Evolutionary conservation across 1,140 invertebrate species (phyloP).

Genomic region (Triops cancriformis): DNA sequence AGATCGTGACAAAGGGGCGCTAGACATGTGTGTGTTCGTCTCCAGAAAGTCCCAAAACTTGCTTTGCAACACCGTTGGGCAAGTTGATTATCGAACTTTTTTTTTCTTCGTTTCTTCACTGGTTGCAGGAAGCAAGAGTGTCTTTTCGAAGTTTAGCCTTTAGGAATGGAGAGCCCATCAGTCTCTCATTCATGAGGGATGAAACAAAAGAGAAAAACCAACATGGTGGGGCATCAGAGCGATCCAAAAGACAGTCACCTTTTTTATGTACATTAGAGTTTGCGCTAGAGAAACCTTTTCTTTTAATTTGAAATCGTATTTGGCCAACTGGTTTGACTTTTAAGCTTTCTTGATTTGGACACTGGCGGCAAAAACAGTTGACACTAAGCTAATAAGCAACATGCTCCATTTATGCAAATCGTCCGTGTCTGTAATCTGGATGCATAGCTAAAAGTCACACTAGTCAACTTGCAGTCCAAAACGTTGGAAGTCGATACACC

Average conservation of each 20-base stretch:
- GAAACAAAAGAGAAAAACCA: not conserved
- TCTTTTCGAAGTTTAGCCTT: too few species aligned
- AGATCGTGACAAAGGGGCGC: not conserved
- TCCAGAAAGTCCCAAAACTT: not conserved
- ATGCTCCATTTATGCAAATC: not conserved
- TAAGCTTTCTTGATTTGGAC: not conserved
- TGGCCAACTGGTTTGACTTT: not conserved
- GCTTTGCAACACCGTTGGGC: not conserved
- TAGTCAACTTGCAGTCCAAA: not conserved
- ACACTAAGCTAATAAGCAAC: slow-evolving; percentile 10
- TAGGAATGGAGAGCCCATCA: too few species aligned
- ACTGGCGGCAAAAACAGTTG: not conserved
- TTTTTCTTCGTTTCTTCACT: not conserved
- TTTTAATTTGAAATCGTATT: not conserved
- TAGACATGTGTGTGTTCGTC: slow-evolving; percentile 10
- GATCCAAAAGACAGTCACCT: not conserved
- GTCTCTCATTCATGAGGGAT: not conserved
- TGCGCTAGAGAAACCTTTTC: not conserved
- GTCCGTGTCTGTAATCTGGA: not conserved
- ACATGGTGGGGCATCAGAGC: not conserved
- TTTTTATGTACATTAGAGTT: not conserved
- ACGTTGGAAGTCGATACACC: too few species aligned
- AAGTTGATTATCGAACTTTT: not conserved
- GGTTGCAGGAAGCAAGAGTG: too few species aligned
- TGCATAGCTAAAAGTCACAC: not conserved